These are phyloP conservation scores for Caenorhabditis sp. DNA, from an alignment of 2,888 invertebrate genomes.

Conservation along the genomic window DNA sequence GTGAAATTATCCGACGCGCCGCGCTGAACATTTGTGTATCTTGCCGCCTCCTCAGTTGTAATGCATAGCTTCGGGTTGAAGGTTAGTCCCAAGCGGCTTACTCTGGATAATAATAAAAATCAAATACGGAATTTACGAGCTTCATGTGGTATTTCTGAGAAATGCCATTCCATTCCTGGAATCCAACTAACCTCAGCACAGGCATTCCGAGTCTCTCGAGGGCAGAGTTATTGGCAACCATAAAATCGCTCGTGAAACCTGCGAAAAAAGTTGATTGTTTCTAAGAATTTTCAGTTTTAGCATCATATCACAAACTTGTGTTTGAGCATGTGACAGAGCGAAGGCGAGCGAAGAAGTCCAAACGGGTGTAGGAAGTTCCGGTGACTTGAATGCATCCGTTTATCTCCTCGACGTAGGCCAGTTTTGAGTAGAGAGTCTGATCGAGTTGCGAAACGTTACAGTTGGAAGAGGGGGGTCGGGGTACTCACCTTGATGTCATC, in stretches of 20 bases:
- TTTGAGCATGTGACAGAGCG: slow-evolving; percentile 45
- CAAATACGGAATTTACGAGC: too few relatives aligned
- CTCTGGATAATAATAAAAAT: too few relatives aligned
- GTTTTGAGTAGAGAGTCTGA: slow-evolving; percentile 52
- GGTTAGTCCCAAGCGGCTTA: slow-evolving; percentile 51
- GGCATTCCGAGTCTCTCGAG: slow-evolving; percentile 61
- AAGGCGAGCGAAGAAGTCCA: slow-evolving; percentile 63
- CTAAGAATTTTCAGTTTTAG: too few relatives aligned
- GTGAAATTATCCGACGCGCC: slow-evolving; percentile 45
- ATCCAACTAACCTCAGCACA: slow-evolving; percentile 44
- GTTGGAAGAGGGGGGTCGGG: too few relatives aligned
- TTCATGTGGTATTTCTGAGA: too few relatives aligned
- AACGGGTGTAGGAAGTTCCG: slow-evolving; percentile 37
- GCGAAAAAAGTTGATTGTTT: neutral
- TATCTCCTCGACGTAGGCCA: slow-evolving; percentile 52
- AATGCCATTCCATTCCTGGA: too few relatives aligned
- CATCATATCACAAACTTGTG: slow-evolving; percentile 15
- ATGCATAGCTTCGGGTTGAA: slow-evolving; percentile 60
- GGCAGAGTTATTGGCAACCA: slow-evolving; percentile 53
- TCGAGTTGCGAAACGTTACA: neutral
- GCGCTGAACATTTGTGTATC: slow-evolving; percentile 59
- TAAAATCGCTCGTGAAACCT: slow-evolving; percentile 42
- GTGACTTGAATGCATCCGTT: slow-evolving; percentile 55
- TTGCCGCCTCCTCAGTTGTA: slow-evolving; percentile 32
- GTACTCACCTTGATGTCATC: slow-evolving; percentile 39